A percentile compares a stretch with the other conserved stretches of the same genome.
Evolutionary conservation across 2,888 invertebrate species (phyloP).

Genomic region (Fabriciana adippe): DNA sequence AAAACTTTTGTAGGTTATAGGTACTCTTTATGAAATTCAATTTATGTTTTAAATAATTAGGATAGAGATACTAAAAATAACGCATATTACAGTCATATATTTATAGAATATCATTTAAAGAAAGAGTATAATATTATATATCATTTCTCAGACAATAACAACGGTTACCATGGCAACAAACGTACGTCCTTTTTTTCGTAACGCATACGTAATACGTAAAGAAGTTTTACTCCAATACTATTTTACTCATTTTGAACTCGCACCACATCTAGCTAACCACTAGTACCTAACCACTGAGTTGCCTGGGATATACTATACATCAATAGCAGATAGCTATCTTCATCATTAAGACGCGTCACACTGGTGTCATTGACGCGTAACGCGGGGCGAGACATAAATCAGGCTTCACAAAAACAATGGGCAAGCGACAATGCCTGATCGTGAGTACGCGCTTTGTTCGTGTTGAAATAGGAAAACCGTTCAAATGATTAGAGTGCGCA

Average conservation of each 20-base stretch:
- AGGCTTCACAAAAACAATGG: slow-evolving; percentile 49
- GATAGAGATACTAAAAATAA: too few relatives aligned
- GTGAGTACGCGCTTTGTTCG: slow-evolving; percentile 44
- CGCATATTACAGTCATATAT: too few relatives aligned
- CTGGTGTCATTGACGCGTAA: slow-evolving; percentile 26
- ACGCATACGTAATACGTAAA: too few relatives aligned
- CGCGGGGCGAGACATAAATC: slow-evolving; percentile 49
- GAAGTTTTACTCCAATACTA: neutral
- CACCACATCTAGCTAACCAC: neutral
- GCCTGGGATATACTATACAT: neutral
- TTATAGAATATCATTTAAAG: too few relatives aligned
- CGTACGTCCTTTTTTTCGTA: too few relatives aligned
- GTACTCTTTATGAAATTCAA: too few relatives aligned
- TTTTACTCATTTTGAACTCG: neutral
- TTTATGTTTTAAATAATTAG: too few relatives aligned
- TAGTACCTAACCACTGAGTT: slow-evolving; percentile 2
- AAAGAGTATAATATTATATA: too few relatives aligned
- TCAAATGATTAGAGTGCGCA: slow-evolving; percentile 25
- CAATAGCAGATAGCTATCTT: slow-evolving; percentile 16
- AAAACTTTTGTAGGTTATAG: too few relatives aligned
- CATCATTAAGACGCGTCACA: slow-evolving; percentile 18
- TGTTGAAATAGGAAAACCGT: slow-evolving; percentile 26
- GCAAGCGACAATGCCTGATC: slow-evolving; percentile 46
- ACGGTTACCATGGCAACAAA: too few relatives aligned
- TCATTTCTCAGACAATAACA: too few relatives aligned